These are phyloP conservation scores for Brachionus rubens DNA, from an alignment of 1,140 invertebrate genomes.

Conservation along the genomic window DNA sequence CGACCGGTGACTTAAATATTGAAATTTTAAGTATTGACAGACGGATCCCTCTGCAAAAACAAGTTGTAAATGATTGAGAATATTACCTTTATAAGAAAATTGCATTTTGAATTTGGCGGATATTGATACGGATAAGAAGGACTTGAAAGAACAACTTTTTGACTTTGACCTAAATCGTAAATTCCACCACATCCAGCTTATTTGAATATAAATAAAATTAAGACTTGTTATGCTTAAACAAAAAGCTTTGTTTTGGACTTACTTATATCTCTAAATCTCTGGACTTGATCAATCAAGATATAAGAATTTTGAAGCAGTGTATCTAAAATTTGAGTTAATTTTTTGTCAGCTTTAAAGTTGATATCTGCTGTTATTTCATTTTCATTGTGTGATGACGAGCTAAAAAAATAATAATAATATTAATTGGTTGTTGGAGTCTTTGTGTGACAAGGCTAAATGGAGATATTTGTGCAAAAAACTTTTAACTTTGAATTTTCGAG, in stretches of 20 bases:
- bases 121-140: constrained; percentile 43
- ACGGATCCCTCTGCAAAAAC: no score
- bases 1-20: not conserved
- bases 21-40: not conserved
- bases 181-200: constrained; percentile 41
- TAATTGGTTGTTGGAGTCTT: no score
- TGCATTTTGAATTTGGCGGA: not conserved
- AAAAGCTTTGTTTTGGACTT: not conserved
- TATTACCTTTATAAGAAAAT: constrained; percentile 11
- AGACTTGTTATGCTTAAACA: not conserved
- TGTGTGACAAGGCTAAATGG: no score
- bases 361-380: not conserved
- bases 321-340: not conserved
- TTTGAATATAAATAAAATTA: no score
- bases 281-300: not conserved
- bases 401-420: no score
- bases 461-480: no score
- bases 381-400: not conserved
- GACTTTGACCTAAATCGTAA: not conserved
- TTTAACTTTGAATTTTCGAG: no score
- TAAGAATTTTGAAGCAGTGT: not conserved
- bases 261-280: not conserved
- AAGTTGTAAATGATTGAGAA: not conserved
- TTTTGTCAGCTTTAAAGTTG: not conserved
- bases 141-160: constrained; percentile 2